Evolutionary conservation across 2,797 vertebrate genomes (phyloP).

Genomic region (Hydrophis major): DNA sequence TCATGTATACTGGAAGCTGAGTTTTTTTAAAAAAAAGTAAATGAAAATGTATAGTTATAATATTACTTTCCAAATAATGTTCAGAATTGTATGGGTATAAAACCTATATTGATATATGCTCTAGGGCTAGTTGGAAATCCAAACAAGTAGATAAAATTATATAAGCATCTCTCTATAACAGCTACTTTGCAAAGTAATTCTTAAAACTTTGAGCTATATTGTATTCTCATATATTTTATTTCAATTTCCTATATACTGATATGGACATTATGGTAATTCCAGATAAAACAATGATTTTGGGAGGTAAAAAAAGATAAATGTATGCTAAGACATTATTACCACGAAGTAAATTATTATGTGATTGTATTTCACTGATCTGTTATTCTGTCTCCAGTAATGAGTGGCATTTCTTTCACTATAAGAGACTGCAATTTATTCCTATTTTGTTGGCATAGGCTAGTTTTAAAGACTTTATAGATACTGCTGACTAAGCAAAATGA

Average conservation of each 20-base stretch:
- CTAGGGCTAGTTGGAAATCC: neutral
- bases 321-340: neutral
- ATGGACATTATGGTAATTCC: neutral
- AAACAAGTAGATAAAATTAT: neutral
- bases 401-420: neutral
- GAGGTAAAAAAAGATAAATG: neutral
- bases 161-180: neutral
- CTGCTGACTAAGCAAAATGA: accelerated
- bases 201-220: neutral
- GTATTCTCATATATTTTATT: neutral
- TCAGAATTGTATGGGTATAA: neutral
- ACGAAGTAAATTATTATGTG: neutral
- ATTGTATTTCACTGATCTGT: neutral
- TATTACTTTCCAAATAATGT: neutral
- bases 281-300: neutral
- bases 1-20: neutral
- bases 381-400: neutral
- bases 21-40: neutral
- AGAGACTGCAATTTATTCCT: neutral
- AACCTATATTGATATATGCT: neutral
- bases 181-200: neutral
- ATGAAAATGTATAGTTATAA: neutral
- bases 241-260: neutral
- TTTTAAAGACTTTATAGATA: neutral
- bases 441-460: neutral